Conservation (phyloP, 2,888 invertebrate species). For the Macropis europaea region DNA sequence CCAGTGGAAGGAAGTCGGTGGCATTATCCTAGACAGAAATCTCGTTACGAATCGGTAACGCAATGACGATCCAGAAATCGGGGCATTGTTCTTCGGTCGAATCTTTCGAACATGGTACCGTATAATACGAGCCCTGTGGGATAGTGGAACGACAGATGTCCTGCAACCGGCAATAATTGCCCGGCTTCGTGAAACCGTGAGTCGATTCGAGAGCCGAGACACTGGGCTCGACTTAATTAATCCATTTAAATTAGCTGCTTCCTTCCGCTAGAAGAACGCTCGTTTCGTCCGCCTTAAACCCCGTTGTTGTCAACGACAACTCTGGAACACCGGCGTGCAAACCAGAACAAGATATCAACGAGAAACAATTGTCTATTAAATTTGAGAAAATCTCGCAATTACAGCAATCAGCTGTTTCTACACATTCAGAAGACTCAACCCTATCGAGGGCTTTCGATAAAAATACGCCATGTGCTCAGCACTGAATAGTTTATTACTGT, state of each 20-base stretch:
- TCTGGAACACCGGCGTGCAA: too few species aligned
- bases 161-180: constrained; percentile 51
- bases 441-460: too few species aligned
- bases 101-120: constrained; percentile 8
- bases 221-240: constrained; percentile 54
- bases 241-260: constrained; percentile 60
- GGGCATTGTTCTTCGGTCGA: background rate
- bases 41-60: background rate
- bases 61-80: background rate
- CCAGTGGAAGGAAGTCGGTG: too few species aligned
- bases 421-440: too few species aligned
- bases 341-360: too few species aligned
- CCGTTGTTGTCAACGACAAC: constrained; percentile 27
- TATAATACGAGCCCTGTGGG: constrained; percentile 45
- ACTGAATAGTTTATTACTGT: too few species aligned
- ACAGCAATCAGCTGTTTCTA: too few species aligned
- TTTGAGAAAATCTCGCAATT: too few species aligned
- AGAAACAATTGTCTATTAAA: too few species aligned
- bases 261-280: constrained; percentile 31
- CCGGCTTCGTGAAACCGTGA: constrained; percentile 37
- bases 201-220: constrained; percentile 1
- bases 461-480: too few species aligned
- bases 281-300: constrained; percentile 27
- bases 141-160: constrained; percentile 47
- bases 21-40: background rate